A percentile compares a stretch with the other conserved stretches of the same genome.
phyloP scores from a whole-genome alignment of 2,797 vertebrate genomes.

The Chaetodon trifasciatus region DNA sequence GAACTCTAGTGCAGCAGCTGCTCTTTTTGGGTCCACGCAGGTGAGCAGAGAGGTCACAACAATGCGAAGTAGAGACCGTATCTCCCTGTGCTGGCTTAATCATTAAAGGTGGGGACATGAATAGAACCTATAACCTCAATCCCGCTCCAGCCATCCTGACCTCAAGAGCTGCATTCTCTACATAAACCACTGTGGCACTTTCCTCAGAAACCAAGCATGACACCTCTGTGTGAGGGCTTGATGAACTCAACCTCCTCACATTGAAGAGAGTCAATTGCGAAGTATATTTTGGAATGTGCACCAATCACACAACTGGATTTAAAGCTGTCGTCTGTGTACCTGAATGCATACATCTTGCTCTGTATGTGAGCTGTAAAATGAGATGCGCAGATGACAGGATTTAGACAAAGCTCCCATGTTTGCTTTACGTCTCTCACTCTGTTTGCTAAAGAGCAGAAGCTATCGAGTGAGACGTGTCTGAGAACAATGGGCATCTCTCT shows the following conservation, averaged over 20 bases:
- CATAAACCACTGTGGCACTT: constrained; percentile 4
- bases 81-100: constrained; percentile 23
- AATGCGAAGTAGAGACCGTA: constrained; percentile 20
- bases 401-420: constrained; percentile 50
- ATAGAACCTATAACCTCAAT: constrained; percentile 40
- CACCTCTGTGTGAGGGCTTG: background rate
- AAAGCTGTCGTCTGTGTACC: constrained; percentile 10
- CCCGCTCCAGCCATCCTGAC: constrained; percentile 44
- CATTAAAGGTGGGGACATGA: constrained; percentile 30
- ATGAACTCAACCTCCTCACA: constrained; percentile 23
- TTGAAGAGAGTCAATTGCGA: constrained; percentile 6
- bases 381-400: constrained; percentile 34
- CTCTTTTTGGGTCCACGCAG: constrained; percentile 39
- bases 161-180: constrained; percentile 38
- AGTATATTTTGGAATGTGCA: constrained; percentile 21
- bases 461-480: constrained; percentile 41
- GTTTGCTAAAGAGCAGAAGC: constrained; percentile 60
- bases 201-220: constrained; percentile 7
- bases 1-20: constrained; percentile 44
- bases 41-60: constrained; percentile 46
- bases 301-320: background rate
- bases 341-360: constrained; percentile 8
- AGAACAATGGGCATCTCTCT: constrained; percentile 55
- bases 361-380: constrained; percentile 34
- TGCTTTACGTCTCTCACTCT: constrained; percentile 53